These are phyloP conservation scores for Tachysurus fulvidraco DNA, from an alignment of 2,113 vertebrate species.

Conservation along the genomic window DNA sequence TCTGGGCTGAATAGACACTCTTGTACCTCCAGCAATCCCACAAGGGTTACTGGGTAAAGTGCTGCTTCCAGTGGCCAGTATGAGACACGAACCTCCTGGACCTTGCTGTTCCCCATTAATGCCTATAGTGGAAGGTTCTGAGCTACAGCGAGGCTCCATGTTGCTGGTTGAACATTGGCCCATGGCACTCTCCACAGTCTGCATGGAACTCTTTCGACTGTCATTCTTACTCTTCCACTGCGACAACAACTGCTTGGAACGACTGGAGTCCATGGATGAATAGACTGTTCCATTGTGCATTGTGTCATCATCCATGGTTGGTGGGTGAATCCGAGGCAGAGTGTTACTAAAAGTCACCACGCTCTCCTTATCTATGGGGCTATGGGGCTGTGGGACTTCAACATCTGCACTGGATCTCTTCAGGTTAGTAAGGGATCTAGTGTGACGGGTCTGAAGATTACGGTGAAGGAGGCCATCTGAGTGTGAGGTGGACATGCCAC, in stretches of 20 bases:
- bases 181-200: conserved; percentile 81
- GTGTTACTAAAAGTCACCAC: conserved; percentile 97
- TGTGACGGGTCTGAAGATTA: conserved; percentile 78
- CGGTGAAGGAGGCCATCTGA: conserved; percentile 85
- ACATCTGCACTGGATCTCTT: conserved; percentile 83
- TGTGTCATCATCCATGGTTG: conserved; percentile 83
- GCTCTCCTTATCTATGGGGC: conserved; percentile 82
- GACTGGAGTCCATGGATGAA: conserved; percentile 89
- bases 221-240: conserved; percentile 97
- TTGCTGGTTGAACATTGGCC: conserved; percentile 83
- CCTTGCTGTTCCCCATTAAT: conserved; percentile 84
- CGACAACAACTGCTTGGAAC: conserved; percentile 93
- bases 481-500: conserved; percentile 77
- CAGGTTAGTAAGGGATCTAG: conserved; percentile 79
- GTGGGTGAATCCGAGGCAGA: conserved; percentile 88
- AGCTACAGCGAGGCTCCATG: conserved; percentile 87
- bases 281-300: conserved; percentile 88
- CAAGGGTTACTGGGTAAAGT: conserved; percentile 83
- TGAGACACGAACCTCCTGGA: conserved; percentile 79
- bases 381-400: conserved; percentile 82
- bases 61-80: conserved; percentile 82
- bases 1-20: conserved; percentile 89
- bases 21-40: conserved; percentile 84
- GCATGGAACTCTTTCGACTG: conserved; percentile 84
- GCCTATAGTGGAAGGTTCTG: conserved; percentile 81